These are phyloP conservation scores for Ganaspis brasiliensis DNA, from an alignment of 2,888 invertebrate species.

Conservation along the genomic window DNA sequence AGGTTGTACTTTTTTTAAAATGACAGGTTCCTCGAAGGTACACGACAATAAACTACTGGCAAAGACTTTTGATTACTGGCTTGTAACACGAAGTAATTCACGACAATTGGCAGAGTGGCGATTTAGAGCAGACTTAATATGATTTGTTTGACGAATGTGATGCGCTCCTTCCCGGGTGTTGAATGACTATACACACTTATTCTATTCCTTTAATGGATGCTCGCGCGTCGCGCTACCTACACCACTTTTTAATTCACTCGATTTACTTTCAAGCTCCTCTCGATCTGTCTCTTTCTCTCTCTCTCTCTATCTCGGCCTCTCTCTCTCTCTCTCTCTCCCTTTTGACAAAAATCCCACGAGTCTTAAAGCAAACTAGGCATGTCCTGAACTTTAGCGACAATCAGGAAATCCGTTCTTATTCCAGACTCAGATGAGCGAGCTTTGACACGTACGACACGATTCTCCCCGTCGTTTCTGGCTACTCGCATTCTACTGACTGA, in stretches of 20 bases:
- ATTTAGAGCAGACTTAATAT: constrained; percentile 22
- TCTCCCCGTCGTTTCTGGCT: not conserved
- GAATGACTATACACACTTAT: constrained; percentile 40
- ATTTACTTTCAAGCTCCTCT: constrained; percentile 15
- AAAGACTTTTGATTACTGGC: no score
- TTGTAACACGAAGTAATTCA: not conserved
- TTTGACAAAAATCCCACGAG: constrained; percentile 2
- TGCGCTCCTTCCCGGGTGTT: constrained; percentile 26
- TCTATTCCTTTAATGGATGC: constrained; percentile 40
- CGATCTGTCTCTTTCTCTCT: no score
- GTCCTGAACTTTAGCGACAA: not conserved
- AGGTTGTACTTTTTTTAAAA: constrained; percentile 11
- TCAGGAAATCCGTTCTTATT: constrained; percentile 30
- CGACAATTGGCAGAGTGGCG: not conserved
- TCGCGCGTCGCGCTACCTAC: constrained; percentile 41
- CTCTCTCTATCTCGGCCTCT: no score
- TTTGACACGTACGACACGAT: constrained; percentile 27
- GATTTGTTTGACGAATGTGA: not conserved
- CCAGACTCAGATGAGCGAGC: constrained; percentile 15
- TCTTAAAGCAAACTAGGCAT: constrained; percentile 13
- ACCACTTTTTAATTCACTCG: constrained; percentile 34
- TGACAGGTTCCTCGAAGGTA: not conserved
- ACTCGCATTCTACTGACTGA: not conserved
- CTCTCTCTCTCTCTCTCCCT: constrained; percentile 3
- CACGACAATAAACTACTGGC: not conserved